Base-by-base conservation (phyloP, 92 coral and sea anemone species). In the Palythoa grandiflora region DNA sequence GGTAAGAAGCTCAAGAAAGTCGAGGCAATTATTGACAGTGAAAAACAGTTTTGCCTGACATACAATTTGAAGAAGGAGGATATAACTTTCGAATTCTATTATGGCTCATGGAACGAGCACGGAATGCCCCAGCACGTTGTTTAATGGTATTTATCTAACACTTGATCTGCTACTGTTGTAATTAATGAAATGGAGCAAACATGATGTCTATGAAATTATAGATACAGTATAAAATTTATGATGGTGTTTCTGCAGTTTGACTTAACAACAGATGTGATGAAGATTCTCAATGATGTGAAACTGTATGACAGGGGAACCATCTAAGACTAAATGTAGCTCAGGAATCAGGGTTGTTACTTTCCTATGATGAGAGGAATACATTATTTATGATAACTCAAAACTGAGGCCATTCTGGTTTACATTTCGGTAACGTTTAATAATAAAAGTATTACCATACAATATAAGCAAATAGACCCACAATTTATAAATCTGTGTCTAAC, bases 61-160 rank as follows among this genome's bases (percentile, higher is more conserved):
- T 74, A 74, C 78, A 3, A 44, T 74, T 15, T 5, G 11, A 74
- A 73, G 78, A 13, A 74, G 11, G 78, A 74, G 12, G 28, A 74
- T 16, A 39, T 73, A 9, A 44, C 50, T 44, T 44, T 44, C 5
- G 50, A 3, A 44, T 38, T 71, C 17, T 71, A 10, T 71, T 71
- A 71, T 71, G 50, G 76, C 6, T 71, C 76, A 13, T 71, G 76
- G 76, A 71, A 71, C 17, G 50, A 71, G 52, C 76, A 71, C 5
- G 76, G 48, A 17, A 10, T 13, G 76, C 76, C 76, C 76, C 76
- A 71, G 76, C 76, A 71, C 75, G 75, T 71, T 71, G 75, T 71
- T 71, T 71, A 71, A 11, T 71, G 38, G 61, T 44, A 44, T 44
- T 44, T 44, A 44, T 2, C 50, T 44, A 44, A 44, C 50, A 44